These are phyloP conservation scores for Apogon talboti DNA, from an alignment of 2,797 vertebrate genomes.

Conservation along the genomic window DNA sequence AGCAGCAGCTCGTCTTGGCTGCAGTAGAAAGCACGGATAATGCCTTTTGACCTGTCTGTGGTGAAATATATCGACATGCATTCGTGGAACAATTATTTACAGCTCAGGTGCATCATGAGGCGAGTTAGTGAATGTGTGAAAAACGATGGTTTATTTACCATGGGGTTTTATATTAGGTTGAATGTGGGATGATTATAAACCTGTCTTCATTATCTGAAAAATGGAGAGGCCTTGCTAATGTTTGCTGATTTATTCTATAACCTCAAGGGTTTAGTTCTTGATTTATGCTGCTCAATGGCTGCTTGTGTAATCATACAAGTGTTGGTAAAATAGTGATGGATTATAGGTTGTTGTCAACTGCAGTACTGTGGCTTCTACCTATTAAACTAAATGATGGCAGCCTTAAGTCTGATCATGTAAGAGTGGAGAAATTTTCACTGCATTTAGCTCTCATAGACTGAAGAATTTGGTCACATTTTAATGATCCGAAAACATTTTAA, in stretches of 20 bases:
- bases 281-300: constrained; percentile 74
- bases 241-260: constrained; percentile 78
- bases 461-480: constrained; percentile 25
- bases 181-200: constrained; percentile 78
- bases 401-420: constrained; percentile 41
- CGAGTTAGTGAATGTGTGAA: constrained; percentile 59
- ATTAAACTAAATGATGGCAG: constrained; percentile 64
- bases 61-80: constrained; percentile 65
- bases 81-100: constrained; percentile 68
- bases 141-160: constrained; percentile 70
- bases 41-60: constrained; percentile 69
- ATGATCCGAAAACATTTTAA: constrained; percentile 32
- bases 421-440: constrained; percentile 16
- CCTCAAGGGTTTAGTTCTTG: constrained; percentile 63
- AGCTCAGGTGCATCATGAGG: constrained; percentile 57
- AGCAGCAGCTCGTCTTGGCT: constrained; percentile 58
- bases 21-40: constrained; percentile 51
- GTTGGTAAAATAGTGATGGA: constrained; percentile 82
- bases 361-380: constrained; percentile 63
- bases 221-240: constrained; percentile 74
- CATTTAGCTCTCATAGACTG: constrained; percentile 19
- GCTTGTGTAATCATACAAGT: constrained; percentile 76
- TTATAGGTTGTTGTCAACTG: constrained; percentile 68
- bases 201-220: constrained; percentile 80
- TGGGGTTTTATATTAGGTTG: constrained; percentile 70